A percentile compares a stretch with the other conserved stretches of the same genome.
Conservation (phyloP, 2,113 vertebrate species). For the Phyllostomus hastatus region DNA sequence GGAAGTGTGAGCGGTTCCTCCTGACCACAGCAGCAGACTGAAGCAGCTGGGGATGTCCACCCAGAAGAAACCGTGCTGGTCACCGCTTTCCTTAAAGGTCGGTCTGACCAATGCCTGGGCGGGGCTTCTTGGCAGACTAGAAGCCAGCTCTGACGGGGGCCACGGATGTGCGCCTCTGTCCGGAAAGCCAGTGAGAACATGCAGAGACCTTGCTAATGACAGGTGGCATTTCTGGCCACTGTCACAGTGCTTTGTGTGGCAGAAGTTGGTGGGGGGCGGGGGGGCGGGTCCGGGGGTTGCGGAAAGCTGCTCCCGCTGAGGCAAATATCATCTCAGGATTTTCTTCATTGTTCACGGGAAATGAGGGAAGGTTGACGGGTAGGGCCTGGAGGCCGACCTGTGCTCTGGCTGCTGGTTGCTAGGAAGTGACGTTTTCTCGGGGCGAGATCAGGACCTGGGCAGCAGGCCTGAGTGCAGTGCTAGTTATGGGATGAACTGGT, state of each 20-base stretch:
- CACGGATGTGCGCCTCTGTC: accelerated
- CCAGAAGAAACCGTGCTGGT: not conserved
- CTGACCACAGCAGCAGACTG: not conserved
- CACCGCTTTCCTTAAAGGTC: not conserved
- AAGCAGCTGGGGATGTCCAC: not conserved
- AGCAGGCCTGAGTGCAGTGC: not conserved
- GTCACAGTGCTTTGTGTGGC: not conserved
- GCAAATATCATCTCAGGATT: not conserved
- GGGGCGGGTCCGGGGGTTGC: too few relatives aligned
- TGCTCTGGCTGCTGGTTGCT: not conserved
- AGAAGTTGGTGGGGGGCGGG: not conserved
- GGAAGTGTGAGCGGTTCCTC: not conserved
- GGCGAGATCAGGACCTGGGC: not conserved
- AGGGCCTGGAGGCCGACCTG: not conserved
- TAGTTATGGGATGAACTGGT: not conserved
- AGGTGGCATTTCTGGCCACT: not conserved
- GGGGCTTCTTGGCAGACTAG: not conserved
- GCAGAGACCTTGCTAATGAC: not conserved
- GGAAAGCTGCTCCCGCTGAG: not conserved
- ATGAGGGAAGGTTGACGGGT: not conserved
- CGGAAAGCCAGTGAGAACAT: not conserved
- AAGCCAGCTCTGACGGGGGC: not conserved
- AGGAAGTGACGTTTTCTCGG: not conserved
- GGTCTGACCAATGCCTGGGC: not conserved
- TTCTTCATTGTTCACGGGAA: not conserved